Base-by-base conservation (phyloP, 2,888 invertebrate species). In the Geotrupes spiniger region DNA sequence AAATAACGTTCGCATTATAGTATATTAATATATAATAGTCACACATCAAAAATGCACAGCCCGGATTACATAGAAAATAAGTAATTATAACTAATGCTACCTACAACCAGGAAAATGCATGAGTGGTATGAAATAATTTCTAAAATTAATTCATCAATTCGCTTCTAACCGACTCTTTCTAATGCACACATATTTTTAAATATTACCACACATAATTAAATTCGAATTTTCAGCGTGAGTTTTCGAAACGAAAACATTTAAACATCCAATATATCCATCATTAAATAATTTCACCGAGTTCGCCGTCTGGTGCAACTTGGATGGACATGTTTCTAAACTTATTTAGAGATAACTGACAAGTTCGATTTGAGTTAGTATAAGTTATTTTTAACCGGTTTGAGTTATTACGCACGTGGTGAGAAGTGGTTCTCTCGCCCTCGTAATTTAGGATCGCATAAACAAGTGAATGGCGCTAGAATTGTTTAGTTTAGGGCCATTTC, bases 271-370 rank as follows among this genome's bases (percentile, higher is more conserved):
- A 28, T 17, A 39, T 37, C 39, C 29, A 27, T 39, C 21, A 14
- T 27, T 46, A 31, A 39, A 39, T 21, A 39, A 39, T 39, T 29
- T 29, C 45, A 37, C 14, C 38, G 39, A 38, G 38, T 38, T 31
- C 31, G 39, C 12, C 31, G 45, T 28, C 39, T 17, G 31, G 33
- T 31, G 29, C 15, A 6, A 14, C 12, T 17, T 52, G 51, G 55
- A 58, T 55, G 54, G 59, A 60, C 60, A 55, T 58, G 60, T 62
- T 62, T 62, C 58, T 58, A 62, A 62, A 60, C 60, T 58, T 60
- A 60, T 58, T 60, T 59, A 26, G 29, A 56, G 57, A 49, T 56
- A 57, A 59, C 57, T 60, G 61, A 62, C 61, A 60, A 56, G 52
- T 56, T 57, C 56, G 60, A 60, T 57, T 55, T 57, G 60, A 58